phyloP scores from a whole-genome alignment of 2,113 vertebrate species.

The Thamnaconus septentrionalis region DNA sequence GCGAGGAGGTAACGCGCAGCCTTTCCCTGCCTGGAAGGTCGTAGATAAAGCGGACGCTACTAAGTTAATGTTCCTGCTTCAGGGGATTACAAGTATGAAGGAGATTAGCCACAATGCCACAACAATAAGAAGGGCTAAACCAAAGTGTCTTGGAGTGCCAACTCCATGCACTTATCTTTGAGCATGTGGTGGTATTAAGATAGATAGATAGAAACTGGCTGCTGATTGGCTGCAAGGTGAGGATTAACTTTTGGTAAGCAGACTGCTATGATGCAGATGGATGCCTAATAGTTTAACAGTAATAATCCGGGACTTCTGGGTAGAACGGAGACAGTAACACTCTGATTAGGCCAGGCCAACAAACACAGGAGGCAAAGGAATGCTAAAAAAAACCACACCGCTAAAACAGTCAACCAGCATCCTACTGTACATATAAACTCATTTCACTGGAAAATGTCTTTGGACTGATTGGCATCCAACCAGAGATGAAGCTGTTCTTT shows the following conservation, averaged over 20 bases:
- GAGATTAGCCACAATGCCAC: slow-evolving; percentile 59
- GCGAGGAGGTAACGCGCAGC: slow-evolving; percentile 22
- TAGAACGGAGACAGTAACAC: too few species aligned
- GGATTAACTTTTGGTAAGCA: not conserved
- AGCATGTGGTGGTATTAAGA: slow-evolving; percentile 33
- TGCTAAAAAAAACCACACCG: too few species aligned
- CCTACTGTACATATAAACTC: too few species aligned
- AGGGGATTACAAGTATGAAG: slow-evolving; percentile 68
- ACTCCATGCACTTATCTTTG: slow-evolving; percentile 35
- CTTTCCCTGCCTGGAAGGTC: slow-evolving; percentile 55
- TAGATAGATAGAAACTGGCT: slow-evolving; percentile 1
- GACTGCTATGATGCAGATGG: not conserved
- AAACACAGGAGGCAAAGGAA: too few species aligned
- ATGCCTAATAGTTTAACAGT: not conserved
- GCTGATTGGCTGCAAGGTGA: not conserved
- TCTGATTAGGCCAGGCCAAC: too few species aligned
- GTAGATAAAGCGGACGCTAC: slow-evolving; percentile 48
- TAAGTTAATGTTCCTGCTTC: slow-evolving; percentile 58
- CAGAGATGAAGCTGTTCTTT: too few species aligned
- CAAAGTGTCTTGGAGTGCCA: slow-evolving; percentile 38
- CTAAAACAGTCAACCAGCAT: too few species aligned
- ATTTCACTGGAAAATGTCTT: too few species aligned
- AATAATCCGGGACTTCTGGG: not conserved
- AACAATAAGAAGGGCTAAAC: slow-evolving; percentile 64
- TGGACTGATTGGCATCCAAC: too few species aligned